Evolutionary conservation across 2,113 vertebrate species (phyloP), one percentile per base, ranked within the genome.

Genomic region (Anoplopoma fimbria): DNA sequence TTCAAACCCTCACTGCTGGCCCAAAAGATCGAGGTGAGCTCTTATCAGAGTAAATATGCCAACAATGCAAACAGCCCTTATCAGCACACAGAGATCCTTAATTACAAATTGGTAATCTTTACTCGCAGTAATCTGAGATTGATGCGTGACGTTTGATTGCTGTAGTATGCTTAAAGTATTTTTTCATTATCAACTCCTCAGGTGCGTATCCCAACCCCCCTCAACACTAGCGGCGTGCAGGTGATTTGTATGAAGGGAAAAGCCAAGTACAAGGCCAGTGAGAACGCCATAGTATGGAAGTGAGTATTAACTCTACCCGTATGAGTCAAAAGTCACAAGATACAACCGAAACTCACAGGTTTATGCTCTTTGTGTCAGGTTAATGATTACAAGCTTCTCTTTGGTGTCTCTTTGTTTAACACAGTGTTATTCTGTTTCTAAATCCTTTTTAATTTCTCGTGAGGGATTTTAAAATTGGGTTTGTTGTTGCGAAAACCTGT

Each of bases 191-290:
- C 4, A 6, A 3, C 34, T 76, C 31, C 34, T 49, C 87, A 99
- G 98, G 98, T 99, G 87, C 97, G 97, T 77, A 99, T 99, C 88
- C 98, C 98, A 67, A 99, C 98, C 0, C 98, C 98, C 0, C 95
- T 99, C 81, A 99, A 99, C 91, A 99, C 98, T 85, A 99, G 98
- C 1, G 98, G 98, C 1, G 98, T 99, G 82, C 98, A 99, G 88
- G 98, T 99, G 89, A 99, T 99, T 94, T 99, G 98, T 90, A 99
- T 99, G 98, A 99, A 99, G 95, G 98, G 98, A 87, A 99, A 99
- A 90, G 98, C 98, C 0, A 99, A 99, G 93, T 99, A 99, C 94
- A 99, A 99, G 93, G 98, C 98, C 96, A 99, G 98, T 79, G 98
- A 99, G 95, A 99, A 99, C 42, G 98, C 98, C 95, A 99, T 99